phyloP scores from a whole-genome alignment of 2,797 vertebrate species.

The Enteromius anoplus region DNA sequence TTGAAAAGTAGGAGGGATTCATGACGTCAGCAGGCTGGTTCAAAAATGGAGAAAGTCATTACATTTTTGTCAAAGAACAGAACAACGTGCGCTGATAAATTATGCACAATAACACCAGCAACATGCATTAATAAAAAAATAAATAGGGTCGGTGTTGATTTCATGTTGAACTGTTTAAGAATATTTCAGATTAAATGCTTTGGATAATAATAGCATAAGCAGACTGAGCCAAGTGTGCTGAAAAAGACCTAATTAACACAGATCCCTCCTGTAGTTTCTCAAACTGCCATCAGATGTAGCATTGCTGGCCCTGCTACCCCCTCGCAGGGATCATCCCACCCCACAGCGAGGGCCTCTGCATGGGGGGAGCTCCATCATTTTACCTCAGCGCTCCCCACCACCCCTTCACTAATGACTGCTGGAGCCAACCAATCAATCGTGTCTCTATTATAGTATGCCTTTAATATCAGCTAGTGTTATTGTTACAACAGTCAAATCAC shows the following conservation, averaged over 20 bases:
- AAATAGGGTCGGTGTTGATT: conserved; percentile 1
- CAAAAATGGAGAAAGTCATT: neutral
- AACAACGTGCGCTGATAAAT: neutral
- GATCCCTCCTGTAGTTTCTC: conserved; percentile 61
- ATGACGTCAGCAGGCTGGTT: neutral
- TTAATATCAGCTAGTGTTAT: conserved; percentile 67
- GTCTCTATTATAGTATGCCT: conserved; percentile 65
- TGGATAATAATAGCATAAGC: conserved; percentile 59
- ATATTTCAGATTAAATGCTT: conserved; percentile 21
- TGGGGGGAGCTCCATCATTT: conserved; percentile 62
- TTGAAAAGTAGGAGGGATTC: neutral
- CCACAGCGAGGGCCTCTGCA: conserved; percentile 57
- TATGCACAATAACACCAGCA: neutral
- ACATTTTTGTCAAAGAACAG: neutral
- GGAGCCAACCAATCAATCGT: conserved; percentile 62
- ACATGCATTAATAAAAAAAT: neutral
- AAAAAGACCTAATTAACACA: conserved; percentile 63
- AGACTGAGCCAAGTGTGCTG: conserved; percentile 56
- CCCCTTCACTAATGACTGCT: conserved; percentile 65
- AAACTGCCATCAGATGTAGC: conserved; percentile 61
- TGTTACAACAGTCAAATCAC: conserved; percentile 60
- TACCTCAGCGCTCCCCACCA: conserved; percentile 57
- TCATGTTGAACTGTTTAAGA: conserved; percentile 1
- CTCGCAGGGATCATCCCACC: conserved; percentile 60
- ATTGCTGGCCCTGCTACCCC: conserved; percentile 56